A percentile compares a stretch with the other conserved stretches of the same genome.
Conservation (phyloP, 2,888 invertebrate genomes). For the Lamellibrachia satsuma region DNA sequence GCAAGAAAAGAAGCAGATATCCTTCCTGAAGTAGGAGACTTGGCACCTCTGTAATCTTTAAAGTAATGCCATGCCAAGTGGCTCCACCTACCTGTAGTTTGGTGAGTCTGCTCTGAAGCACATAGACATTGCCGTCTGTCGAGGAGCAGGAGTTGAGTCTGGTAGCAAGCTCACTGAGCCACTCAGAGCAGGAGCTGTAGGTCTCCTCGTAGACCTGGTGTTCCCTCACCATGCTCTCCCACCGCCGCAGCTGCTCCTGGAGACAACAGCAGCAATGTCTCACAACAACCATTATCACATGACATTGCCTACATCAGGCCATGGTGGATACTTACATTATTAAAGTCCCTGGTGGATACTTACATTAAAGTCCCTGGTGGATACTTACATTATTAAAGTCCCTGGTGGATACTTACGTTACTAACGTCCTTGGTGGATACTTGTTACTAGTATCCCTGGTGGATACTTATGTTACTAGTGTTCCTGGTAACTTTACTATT, state of each 20-base stretch:
- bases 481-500: no score
- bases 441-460: no score
- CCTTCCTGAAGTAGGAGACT: no score
- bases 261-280: slow-evolving; percentile 25
- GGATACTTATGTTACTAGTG: no score
- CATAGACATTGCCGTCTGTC: slow-evolving; percentile 86
- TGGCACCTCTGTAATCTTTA: neutral
- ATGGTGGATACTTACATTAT: no score
- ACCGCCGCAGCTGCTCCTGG: slow-evolving; percentile 63
- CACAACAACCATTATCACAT: neutral
- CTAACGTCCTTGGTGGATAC: no score
- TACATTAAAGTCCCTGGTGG: no score
- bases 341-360: no score
- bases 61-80: neutral
- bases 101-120: slow-evolving; percentile 79
- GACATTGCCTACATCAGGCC: no score
- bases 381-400: no score
- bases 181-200: slow-evolving; percentile 81
- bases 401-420: no score
- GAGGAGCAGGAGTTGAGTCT: slow-evolving; percentile 81
- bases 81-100: slow-evolving; percentile 71
- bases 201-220: slow-evolving; percentile 83
- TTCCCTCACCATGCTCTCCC: slow-evolving; percentile 83
- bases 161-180: slow-evolving; percentile 90
- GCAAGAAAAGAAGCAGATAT: no score